A percentile compares a stretch with the other conserved stretches of the same genome.
phyloP scores from a whole-genome alignment of 1,140 invertebrate species.

The Panagrolaimus sp. region DNA sequence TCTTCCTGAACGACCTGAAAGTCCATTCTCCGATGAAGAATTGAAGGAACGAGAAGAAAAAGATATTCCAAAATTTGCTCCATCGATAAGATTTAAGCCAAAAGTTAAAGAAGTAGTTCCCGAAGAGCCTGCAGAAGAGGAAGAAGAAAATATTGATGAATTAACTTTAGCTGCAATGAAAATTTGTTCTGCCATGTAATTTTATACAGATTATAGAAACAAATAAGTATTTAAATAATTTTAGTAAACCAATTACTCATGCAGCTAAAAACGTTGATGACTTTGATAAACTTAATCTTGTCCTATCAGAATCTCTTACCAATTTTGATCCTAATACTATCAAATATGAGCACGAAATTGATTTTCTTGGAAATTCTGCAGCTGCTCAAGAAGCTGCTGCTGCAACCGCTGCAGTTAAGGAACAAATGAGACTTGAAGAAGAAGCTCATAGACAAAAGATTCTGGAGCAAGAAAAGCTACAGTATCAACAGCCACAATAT shows the following conservation, averaged over 20 bases:
- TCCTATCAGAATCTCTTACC: no score
- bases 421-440: no score
- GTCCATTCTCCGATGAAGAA: background rate
- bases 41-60: background rate
- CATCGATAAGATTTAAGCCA: conserved; percentile 4
- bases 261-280: no score
- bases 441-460: no score
- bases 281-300: no score
- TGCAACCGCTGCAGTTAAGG: no score
- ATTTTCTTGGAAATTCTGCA: no score
- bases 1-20: background rate
- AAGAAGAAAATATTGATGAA: background rate
- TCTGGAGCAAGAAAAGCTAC: no score
- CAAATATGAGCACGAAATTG: no score
- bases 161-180: background rate
- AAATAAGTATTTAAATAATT: conserved; percentile 1
- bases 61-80: background rate
- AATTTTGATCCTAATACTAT: no score
- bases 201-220: background rate
- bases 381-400: no score
- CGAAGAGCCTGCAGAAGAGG: background rate
- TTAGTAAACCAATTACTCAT: background rate
- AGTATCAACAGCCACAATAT: no score
- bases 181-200: background rate
- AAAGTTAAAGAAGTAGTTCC: background rate